Evolutionary conservation across 2,113 vertebrate species (phyloP), one percentile per base, ranked within the genome.

Genomic region (Sisor rabdophorus): DNA sequence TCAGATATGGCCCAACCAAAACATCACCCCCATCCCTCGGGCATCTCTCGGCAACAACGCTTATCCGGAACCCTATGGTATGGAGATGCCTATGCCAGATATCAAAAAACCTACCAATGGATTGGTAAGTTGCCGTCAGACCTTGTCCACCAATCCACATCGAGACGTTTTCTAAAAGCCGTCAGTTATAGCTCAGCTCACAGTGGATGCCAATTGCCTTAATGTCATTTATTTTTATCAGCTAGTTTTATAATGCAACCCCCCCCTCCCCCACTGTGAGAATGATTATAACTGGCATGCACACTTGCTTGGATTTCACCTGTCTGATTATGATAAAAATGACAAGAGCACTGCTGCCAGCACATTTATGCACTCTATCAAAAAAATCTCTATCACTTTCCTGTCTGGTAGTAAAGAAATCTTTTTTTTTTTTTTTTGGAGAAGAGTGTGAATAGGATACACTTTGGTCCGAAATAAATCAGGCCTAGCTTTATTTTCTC

Each of bases 11-110:
- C 77, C 87, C 11, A 17, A 55, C 0, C 53, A 79, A 1, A 79
- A 77, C 24, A 13, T 91, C 73, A 72, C 65, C 19, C 81, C 84
- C 36, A 89, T 93, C 75, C 91, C 91, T 0, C 88, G 91, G 0
- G 91, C 90, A 47, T 75, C 13, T 77, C 63, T 82, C 5, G 81
- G 83, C 36, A 79, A 75, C 74, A 74, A 83, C 0, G 1, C 71
- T 2, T 17, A 74, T 2, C 15, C 83, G 55, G 77, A 60, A 2
- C 3, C 32, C 7, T 54, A 60, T 4, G 16, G 11, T 91, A 19
- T 24, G 1, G 91, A 91, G 81, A 86, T 91, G 91, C 78, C 79
- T 16, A 85, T 89, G 63, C 87, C 71, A 17, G 75, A 75, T 65
- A 75, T 75, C 63, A 85, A 81, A 47, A 60, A 4, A 28, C 73